Percentiles rank a stretch among this genome's conserved stretches.
Evolutionary conservation across 2,888 invertebrate species (phyloP).

Genomic region (Trileptium ribeirensis): DNA sequence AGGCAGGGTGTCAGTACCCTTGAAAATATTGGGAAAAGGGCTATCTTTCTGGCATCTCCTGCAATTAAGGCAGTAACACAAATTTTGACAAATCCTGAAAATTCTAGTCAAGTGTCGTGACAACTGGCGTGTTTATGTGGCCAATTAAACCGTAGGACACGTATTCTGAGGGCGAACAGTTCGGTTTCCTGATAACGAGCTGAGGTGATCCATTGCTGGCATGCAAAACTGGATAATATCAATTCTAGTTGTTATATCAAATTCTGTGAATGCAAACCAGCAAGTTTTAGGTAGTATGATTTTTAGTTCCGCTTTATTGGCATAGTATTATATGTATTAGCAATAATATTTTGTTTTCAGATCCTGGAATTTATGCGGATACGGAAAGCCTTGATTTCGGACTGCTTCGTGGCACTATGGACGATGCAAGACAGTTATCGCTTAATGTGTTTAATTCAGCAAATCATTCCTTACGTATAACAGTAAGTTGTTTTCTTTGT

Average conservation of each 20-base stretch:
- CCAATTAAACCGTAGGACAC: too few species aligned
- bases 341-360: conserved; percentile 33
- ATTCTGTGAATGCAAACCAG: conserved; percentile 21
- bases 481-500: conserved; percentile 59
- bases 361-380: conserved; percentile 68
- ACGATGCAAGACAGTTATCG: conserved; percentile 61
- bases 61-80: too few species aligned
- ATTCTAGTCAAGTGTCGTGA: too few species aligned
- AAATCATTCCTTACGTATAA: conserved; percentile 63
- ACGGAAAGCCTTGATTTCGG: conserved; percentile 74
- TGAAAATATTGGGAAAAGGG: too few species aligned
- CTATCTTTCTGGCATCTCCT: too few species aligned
- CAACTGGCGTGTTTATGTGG: too few species aligned
- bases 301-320: background rate
- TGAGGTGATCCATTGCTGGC: too few species aligned
- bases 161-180: too few species aligned
- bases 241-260: background rate
- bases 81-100: too few species aligned
- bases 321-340: background rate
- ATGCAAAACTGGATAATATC: background rate
- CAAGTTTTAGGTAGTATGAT: too few species aligned
- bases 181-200: too few species aligned
- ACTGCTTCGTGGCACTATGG: conserved; percentile 63
- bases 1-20: too few species aligned
- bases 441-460: conserved; percentile 65